Evolutionary conservation across 1,140 invertebrate genomes (phyloP), one percentile per base, ranked within the genome.

Genomic region (Sycophaga agraensis): DNA sequence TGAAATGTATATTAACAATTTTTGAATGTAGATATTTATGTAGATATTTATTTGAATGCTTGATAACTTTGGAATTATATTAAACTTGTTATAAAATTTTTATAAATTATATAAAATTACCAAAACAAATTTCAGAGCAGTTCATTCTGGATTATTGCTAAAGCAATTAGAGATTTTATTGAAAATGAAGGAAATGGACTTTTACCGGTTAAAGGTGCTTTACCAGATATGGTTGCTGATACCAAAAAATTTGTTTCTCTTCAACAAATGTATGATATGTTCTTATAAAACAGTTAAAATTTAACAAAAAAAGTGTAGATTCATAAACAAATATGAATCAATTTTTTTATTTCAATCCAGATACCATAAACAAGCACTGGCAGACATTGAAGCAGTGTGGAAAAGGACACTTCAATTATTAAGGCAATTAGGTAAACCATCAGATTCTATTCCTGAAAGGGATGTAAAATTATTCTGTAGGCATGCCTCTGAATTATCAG

Each of bases 171-270:
- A 81, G 90, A 93, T 72, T 98, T 98, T 82, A 86, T 96, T 14
- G 85, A 91, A 68, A 87, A 89, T 66, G 93, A 97, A 82, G 93
- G 92, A 7, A 80, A 85, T 70, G 93, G 92, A 9, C 82, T 83
- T 48, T 79, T 99, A 21, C 97, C 97, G 8, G 71, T 99, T 4
- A 85, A 89, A 68, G 97, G 97, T 19, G 86, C 89, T n/a, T 81
- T 99, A 46, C 97, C 97, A 14, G 97, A 99, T 79, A 99, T 99
- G 97, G 96, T 94, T 11, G 89, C 96, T 16, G 95, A 98, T 71
- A 97, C 97, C 11, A 87, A 90, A 53, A 89, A 92, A 70, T 99
- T 97, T 79, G 88, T 99, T 51, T 84, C 88, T 59, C 82, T 99
- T 53, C 94, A 97, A 78, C 93, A 93, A 81, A 84, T 97, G 79